phyloP scores from a whole-genome alignment of 2,113 vertebrate species.

The Oncorhynchus masou region DNA sequence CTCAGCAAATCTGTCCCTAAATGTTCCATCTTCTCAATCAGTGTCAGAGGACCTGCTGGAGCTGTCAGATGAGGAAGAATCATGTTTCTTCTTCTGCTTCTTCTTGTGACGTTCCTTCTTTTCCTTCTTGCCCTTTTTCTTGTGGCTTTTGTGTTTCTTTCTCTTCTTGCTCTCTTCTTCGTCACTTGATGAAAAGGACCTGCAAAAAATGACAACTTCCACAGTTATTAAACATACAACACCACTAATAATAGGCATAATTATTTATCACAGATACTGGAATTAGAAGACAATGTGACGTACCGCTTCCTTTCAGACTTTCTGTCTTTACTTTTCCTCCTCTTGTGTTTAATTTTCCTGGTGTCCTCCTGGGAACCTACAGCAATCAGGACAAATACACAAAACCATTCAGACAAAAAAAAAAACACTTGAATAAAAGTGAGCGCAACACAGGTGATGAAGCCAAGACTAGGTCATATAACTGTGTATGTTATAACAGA shows the following conservation, averaged over 20 bases:
- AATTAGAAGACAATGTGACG: background rate
- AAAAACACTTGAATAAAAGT: background rate
- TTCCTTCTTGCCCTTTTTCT: slow-evolving; percentile 89
- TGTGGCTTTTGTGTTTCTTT: slow-evolving; percentile 88
- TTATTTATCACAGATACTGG: too few species aligned
- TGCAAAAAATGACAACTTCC: slow-evolving; percentile 29
- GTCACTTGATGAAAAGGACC: slow-evolving; percentile 80
- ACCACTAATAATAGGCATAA: background rate
- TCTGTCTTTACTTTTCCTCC: slow-evolving; percentile 83
- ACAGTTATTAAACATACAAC: background rate
- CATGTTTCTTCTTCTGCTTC: slow-evolving; percentile 79
- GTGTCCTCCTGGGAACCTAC: slow-evolving; percentile 78
- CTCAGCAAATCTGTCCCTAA: background rate
- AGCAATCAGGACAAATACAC: background rate
- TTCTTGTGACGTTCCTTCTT: slow-evolving; percentile 87
- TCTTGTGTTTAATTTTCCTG: slow-evolving; percentile 80
- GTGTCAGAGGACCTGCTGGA: slow-evolving; percentile 79
- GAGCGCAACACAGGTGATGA: background rate
- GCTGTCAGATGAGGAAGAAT: slow-evolving; percentile 74
- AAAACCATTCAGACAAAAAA: background rate
- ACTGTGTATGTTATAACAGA: too few species aligned
- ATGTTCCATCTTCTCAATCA: slow-evolving; percentile 65
- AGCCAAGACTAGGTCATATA: background rate
- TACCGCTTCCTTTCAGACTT: slow-evolving; percentile 85
- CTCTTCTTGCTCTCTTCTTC: slow-evolving; percentile 81